These are phyloP conservation scores for Hydropsyche betteni DNA, from an alignment of 2,888 invertebrate genomes.

Conservation along the genomic window DNA sequence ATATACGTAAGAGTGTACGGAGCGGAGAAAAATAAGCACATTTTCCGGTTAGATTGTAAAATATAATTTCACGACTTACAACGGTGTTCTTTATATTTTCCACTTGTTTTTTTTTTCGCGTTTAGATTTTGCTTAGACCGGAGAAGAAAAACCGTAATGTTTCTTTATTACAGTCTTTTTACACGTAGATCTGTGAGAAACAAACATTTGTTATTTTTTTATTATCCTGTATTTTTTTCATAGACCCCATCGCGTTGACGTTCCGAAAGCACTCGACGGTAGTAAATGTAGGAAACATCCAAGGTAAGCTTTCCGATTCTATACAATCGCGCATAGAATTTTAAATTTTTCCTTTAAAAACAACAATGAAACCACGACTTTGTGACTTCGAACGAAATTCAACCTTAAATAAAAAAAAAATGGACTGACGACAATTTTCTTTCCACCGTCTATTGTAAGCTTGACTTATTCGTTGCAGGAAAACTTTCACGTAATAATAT, in stretches of 20 bases:
- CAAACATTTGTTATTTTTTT: constrained; percentile 50
- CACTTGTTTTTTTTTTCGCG: constrained; percentile 20
- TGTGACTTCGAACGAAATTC: too few species aligned
- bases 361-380: neutral
- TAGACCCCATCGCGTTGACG: constrained; percentile 30
- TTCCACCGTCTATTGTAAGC: too few species aligned
- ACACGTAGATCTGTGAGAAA: constrained; percentile 46
- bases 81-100: constrained; percentile 9
- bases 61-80: constrained; percentile 30
- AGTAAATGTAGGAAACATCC: constrained; percentile 21
- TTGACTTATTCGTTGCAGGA: too few species aligned
- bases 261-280: constrained; percentile 29
- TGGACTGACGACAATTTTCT: too few species aligned
- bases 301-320: constrained; percentile 39
- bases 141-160: constrained; percentile 40
- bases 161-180: constrained; percentile 47
- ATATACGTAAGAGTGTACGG: neutral
- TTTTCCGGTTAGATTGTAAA: constrained; percentile 20
- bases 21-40: constrained; percentile 14
- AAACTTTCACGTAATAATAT: too few species aligned
- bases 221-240: constrained; percentile 45
- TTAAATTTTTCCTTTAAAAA: constrained; percentile 13
- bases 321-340: neutral
- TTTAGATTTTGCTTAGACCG: constrained; percentile 35
- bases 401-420: too few species aligned